These are phyloP conservation scores for Machimus rusticus DNA, from an alignment of 2,888 invertebrate species.

Conservation along the genomic window DNA sequence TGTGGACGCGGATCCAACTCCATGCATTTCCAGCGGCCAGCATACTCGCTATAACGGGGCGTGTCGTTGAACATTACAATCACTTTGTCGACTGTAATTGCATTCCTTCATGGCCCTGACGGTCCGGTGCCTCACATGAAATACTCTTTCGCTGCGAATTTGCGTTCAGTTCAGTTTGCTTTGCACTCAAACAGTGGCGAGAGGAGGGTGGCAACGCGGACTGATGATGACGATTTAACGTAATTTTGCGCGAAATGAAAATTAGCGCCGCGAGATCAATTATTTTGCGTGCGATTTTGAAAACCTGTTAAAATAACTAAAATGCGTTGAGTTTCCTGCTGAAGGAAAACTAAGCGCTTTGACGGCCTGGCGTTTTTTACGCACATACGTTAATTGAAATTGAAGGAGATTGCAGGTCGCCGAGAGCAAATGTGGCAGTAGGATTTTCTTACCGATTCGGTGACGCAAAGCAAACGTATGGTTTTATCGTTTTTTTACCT, in stretches of 20 bases:
- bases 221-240: conserved; percentile 35
- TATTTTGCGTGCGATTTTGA: conserved; percentile 41
- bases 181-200: neutral
- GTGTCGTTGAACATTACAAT: conserved; percentile 45
- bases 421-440: neutral
- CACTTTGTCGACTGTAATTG: conserved; percentile 42
- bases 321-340: conserved; percentile 32
- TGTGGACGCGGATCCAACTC: neutral
- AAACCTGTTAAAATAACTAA: conserved; percentile 47
- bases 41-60: conserved; percentile 30
- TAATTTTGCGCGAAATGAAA: conserved; percentile 39
- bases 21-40: neutral
- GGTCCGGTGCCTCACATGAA: neutral
- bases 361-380: neutral
- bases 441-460: neutral
- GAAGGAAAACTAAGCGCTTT: conserved; percentile 36
- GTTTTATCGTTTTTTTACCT: neutral
- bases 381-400: conserved; percentile 11
- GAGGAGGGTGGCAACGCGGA: neutral
- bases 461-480: too few relatives aligned
- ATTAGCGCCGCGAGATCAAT: conserved; percentile 47
- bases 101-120: neutral
- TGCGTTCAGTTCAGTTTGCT: conserved; percentile 13
- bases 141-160: conserved; percentile 3
- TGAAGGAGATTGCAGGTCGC: neutral